Base-by-base conservation (phyloP, 2,797 vertebrate genomes). In the Benthosema pterotum region DNA sequence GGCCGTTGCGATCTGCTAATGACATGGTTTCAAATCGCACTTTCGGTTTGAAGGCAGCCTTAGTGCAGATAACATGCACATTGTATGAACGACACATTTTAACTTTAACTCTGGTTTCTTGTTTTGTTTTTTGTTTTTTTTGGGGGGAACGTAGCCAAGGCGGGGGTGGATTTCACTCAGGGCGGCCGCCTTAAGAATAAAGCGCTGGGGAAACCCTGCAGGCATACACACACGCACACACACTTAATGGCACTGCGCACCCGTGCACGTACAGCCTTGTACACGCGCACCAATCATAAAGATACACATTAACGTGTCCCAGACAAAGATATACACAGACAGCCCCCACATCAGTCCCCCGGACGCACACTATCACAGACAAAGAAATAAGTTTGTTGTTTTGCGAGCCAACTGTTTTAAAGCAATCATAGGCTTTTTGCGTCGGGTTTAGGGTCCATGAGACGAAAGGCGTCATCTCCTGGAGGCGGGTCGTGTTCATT, bases 351-450 rank as follows among this genome's bases (percentile, higher is more conserved):
- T n/a, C 53, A 53, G 17, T 28, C 16, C 53, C 3, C 58, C 60
- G n/a, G n/a, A 32, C 19, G 50, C 85, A 62, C 47, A 25, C 67
- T 63, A 81, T 90, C 63, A 17, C 52, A 56, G 79, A 87, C 89
- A 52, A 63, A 9, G 88, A 89, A 87, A 89, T 77, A 73, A 82
- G 84, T 91, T 88, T 93, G 93, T 93, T 92, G n/a, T 92, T 93
- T 90, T 78, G 77, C 75, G 43, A 83, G 80, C 89, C 88, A 86
- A 85, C 81, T 60, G 62, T 88, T 91, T 94, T 94, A 82, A 92
- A 89, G 82, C 85, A 84, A 92, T 95, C 92, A 46, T 90, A 94
- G 70, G 18, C 66, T 91, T 43, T n/a, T 18, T 17, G 2, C 52
- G 49, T 70, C 18, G 11, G 48, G 22, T 67, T 69, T 94, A 85